These are phyloP conservation scores for Aviceda subcristata DNA, from an alignment of 2,113 vertebrate species.

Conservation along the genomic window DNA sequence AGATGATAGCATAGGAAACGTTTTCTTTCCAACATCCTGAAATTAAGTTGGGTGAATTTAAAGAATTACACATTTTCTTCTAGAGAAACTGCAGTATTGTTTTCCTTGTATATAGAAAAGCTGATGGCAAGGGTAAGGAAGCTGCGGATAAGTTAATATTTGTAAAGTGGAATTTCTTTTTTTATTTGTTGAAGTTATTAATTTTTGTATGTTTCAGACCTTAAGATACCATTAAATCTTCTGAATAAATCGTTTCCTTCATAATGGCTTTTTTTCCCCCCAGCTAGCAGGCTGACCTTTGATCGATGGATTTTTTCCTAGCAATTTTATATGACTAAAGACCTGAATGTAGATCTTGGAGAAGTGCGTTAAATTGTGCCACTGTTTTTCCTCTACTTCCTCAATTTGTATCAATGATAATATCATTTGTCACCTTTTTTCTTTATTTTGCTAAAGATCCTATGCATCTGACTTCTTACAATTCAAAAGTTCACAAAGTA, in stretches of 20 bases:
- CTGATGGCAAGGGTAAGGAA: background rate
- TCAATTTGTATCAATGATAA: background rate
- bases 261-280: rapidly evolving
- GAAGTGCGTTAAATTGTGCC: background rate
- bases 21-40: background rate
- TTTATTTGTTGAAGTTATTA: background rate
- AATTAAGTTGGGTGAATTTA: background rate
- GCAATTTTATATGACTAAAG: background rate
- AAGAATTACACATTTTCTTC: background rate
- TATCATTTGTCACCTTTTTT: background rate
- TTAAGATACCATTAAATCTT: background rate
- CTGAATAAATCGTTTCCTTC: background rate
- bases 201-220: background rate
- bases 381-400: background rate
- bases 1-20: background rate
- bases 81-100: background rate
- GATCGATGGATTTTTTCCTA: background rate
- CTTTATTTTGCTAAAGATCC: background rate
- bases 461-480: background rate
- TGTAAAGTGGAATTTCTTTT: background rate
- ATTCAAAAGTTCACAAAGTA: background rate
- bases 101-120: background rate
- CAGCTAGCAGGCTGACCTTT: background rate
- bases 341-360: background rate
- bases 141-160: background rate